Percentiles rank a stretch among this genome's conserved stretches.
phyloP scores from a whole-genome alignment of 2,113 vertebrate species.

The Motacilla alba region DNA sequence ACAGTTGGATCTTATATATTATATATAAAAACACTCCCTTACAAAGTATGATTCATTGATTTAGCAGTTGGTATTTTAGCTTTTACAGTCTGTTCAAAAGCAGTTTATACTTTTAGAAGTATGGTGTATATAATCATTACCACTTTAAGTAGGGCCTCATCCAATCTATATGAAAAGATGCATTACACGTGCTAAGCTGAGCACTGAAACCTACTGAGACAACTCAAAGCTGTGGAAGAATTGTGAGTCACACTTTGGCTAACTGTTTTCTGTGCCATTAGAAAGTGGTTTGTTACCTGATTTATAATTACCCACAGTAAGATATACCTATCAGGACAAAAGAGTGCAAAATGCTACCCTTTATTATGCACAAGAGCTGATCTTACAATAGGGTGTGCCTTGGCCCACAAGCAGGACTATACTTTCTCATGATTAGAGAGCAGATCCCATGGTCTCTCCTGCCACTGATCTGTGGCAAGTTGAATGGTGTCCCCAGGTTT shows the following conservation, averaged over 20 bases:
- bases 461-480: not conserved
- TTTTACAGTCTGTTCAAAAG: constrained; percentile 56
- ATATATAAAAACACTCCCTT: constrained; percentile 38
- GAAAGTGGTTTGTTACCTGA: not conserved
- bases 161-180: not conserved
- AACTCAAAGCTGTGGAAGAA: not conserved
- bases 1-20: constrained; percentile 39
- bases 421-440: not conserved
- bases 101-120: constrained; percentile 46
- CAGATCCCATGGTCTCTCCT: not conserved
- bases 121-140: constrained; percentile 51
- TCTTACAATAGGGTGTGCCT: not conserved
- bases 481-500: not conserved
- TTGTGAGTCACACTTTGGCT: not conserved
- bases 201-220: not conserved
- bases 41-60: constrained; percentile 47
- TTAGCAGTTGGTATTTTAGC: constrained; percentile 54
- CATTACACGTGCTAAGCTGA: not conserved
- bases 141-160: constrained; percentile 24
- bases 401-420: not conserved
- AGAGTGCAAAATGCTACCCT: not conserved
- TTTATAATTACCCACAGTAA: not conserved
- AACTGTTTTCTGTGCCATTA: not conserved
- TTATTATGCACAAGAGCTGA: not conserved
- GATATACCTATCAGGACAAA: not conserved